Evolutionary conservation across 1,140 invertebrate genomes (phyloP).

Genomic region (fruit fly (Drosophila melanogaster)): Release_6_plus_ISO1_MT NC_004354.4:18738001-18738500

Average conservation of each 20-base stretch:
- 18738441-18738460: no score
- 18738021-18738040: conserved; percentile 15
- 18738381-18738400: no score
- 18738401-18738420: no score
- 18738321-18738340: no score
- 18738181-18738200: conserved; percentile 9
- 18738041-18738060: conserved; percentile 5
- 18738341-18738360: no score
- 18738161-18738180: not conserved
- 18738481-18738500: no score
- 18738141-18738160: not conserved
- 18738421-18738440: no score
- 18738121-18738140: no score
- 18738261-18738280: not conserved
- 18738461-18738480: no score
- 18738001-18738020: conserved; percentile 44
- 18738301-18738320: no score
- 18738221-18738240: conserved; percentile 1
- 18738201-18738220: not conserved
- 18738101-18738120: conserved; percentile 3
- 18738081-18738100: not conserved
- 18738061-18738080: not conserved
- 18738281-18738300: not conserved
- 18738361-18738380: no score
- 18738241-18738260: not conserved